Percentiles rank a stretch among this genome's conserved stretches.
phyloP scores from a whole-genome alignment of 2,888 invertebrate genomes.

The Elysia crispata region DNA sequence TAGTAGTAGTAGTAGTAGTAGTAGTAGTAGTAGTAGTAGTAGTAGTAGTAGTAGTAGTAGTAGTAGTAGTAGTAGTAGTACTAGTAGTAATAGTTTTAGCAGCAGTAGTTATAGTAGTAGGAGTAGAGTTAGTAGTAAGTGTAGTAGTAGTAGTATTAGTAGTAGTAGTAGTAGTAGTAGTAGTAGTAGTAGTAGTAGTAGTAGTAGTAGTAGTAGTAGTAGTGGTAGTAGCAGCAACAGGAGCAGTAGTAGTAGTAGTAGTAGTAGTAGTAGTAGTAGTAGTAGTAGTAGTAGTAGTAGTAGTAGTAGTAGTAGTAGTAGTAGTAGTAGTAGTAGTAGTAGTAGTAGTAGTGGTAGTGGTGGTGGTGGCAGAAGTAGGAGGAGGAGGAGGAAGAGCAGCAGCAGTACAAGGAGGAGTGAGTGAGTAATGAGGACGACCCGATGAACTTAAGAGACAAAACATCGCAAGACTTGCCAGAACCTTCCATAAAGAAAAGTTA shows the following conservation, averaged over 20 bases:
- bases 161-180: too few species aligned
- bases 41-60: conserved; percentile 18
- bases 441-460: too few species aligned
- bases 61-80: conserved; percentile 51
- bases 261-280: conserved; percentile 44
- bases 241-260: conserved; percentile 50
- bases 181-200: conserved; percentile 51
- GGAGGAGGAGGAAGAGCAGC: background rate
- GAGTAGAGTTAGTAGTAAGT: too few species aligned
- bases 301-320: conserved; percentile 52
- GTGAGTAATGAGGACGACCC: too few species aligned
- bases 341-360: conserved; percentile 40
- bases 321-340: conserved; percentile 52
- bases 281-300: conserved; percentile 50
- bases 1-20: conserved; percentile 50
- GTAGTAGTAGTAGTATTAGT: too few species aligned
- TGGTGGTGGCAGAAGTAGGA: too few species aligned
- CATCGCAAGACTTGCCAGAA: too few species aligned
- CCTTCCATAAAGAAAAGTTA: too few species aligned
- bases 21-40: conserved; percentile 45
- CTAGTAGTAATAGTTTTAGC: too few species aligned
- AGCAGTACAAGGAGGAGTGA: too few species aligned
- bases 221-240: conserved; percentile 50
- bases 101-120: too few species aligned
- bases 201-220: conserved; percentile 53